Percentiles rank a stretch among this genome's conserved stretches.
phyloP scores from a whole-genome alignment of 1,140 invertebrate genomes.

The Cataglyphis hispanica region DNA sequence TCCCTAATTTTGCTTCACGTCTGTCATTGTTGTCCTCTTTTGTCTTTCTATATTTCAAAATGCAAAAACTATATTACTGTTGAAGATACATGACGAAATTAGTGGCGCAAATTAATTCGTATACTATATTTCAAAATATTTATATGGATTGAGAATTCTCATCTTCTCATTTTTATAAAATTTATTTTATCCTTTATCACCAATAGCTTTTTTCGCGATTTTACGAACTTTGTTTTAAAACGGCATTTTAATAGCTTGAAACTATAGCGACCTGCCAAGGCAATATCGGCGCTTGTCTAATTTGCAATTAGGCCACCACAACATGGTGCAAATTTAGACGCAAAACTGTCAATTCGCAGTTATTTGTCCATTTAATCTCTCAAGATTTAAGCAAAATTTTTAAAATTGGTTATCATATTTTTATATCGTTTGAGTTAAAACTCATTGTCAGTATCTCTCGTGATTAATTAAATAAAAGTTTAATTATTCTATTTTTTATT shows the following conservation, averaged over 20 bases:
- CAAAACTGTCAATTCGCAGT: slow-evolving; percentile 13
- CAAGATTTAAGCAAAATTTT: background rate
- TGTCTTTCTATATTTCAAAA: background rate
- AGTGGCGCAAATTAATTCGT: slow-evolving; percentile 1
- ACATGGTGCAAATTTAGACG: slow-evolving; percentile 65
- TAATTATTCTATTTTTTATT: background rate
- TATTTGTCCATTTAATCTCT: background rate
- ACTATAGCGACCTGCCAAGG: slow-evolving; percentile 61
- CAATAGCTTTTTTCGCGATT: background rate
- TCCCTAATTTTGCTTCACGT: slow-evolving; percentile 19
- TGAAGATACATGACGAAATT: slow-evolving; percentile 11
- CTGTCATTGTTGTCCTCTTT: background rate
- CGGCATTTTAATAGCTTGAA: slow-evolving; percentile 21
- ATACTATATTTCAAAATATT: background rate
- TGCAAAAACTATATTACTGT: background rate
- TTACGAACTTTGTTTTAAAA: slow-evolving; percentile 1
- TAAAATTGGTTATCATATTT: background rate
- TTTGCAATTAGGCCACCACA: slow-evolving; percentile 72
- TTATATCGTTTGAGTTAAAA: background rate
- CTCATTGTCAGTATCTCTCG: background rate
- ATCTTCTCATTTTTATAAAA: background rate
- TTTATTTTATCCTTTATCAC: background rate
- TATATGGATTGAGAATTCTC: background rate
- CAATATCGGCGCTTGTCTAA: slow-evolving; percentile 68
- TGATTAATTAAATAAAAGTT: background rate